Conservation (phyloP, 35 echinoderm and acorn worm genomes). For the Heliocidaris erythrogramma region DNA sequence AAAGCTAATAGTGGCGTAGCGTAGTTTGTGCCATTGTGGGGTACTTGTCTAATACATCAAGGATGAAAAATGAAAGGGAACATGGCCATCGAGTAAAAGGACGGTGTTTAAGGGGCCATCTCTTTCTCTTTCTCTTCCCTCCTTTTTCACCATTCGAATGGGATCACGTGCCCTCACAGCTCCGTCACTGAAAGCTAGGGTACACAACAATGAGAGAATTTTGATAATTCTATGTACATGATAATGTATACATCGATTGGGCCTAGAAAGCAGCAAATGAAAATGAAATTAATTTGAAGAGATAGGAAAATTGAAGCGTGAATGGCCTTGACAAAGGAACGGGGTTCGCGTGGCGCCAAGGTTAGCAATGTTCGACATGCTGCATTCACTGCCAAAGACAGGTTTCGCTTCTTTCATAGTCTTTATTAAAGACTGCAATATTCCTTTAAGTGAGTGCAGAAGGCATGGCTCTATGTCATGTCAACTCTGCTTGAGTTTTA, state of each 20-base stretch:
- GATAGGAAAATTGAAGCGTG: not conserved
- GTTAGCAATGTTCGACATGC: not conserved
- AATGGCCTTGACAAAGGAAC: slow-evolving; percentile 45
- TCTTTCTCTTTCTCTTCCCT: not conserved
- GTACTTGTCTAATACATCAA: too few species aligned
- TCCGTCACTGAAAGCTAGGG: too few species aligned
- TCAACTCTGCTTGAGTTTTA: not conserved
- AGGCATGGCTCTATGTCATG: not conserved
- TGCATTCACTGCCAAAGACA: not conserved
- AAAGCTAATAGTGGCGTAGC: too few species aligned
- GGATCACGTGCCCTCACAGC: not conserved
- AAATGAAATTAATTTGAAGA: not conserved
- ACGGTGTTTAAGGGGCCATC: not conserved
- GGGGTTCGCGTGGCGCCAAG: slow-evolving; percentile 36
- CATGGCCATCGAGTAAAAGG: too few species aligned
- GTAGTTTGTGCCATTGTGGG: too few species aligned
- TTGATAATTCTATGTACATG: not conserved
- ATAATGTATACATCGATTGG: not conserved
- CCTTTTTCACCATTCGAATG: not conserved
- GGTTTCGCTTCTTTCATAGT: not conserved
- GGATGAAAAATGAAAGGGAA: too few species aligned
- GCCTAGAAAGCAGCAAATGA: not conserved
- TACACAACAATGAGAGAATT: not conserved
- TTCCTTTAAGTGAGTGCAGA: not conserved
- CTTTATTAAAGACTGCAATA: not conserved